Evolutionary conservation across 2,888 invertebrate genomes (phyloP).

Genomic region (Eupsilia transversa): DNA sequence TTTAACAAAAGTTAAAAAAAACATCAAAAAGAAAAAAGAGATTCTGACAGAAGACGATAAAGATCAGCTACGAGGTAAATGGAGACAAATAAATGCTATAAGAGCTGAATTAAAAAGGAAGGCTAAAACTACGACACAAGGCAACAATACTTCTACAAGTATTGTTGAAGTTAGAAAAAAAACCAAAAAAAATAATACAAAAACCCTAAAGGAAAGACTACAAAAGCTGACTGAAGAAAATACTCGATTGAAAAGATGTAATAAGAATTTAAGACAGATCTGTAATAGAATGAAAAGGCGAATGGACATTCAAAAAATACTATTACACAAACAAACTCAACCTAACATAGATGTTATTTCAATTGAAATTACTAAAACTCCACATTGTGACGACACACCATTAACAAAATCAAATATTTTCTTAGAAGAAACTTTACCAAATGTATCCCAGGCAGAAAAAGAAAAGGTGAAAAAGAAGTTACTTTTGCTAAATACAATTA

Average conservation of each 20-base stretch:
- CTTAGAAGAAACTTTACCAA: conserved; percentile 49
- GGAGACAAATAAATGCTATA: conserved; percentile 4
- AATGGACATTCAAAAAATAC: conserved; percentile 42
- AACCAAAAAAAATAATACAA: conserved; percentile 5
- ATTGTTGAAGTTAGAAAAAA: conserved; percentile 2
- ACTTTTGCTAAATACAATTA: conserved; percentile 42
- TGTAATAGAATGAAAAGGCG: conserved; percentile 41
- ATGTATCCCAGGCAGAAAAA: conserved; percentile 12
- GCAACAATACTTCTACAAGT: background rate
- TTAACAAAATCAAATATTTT: conserved; percentile 52
- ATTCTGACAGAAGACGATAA: conserved; percentile 45
- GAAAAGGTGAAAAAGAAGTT: conserved; percentile 50
- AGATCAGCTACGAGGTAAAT: conserved; percentile 33
- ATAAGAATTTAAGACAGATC: conserved; percentile 44
- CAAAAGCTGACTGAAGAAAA: conserved; percentile 12
- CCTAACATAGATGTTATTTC: conserved; percentile 2
- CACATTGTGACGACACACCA: conserved; percentile 29
- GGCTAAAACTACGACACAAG: background rate
- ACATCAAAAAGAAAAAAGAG: conserved; percentile 45
- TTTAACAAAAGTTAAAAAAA: conserved; percentile 26
- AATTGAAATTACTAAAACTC: conserved; percentile 22
- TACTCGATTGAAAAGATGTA: conserved; percentile 42
- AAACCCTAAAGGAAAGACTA: background rate
- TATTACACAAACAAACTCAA: conserved; percentile 11
- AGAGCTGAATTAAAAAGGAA: conserved; percentile 7